A percentile compares a stretch with the other conserved stretches of the same genome.
phyloP scores from a whole-genome alignment of 2,888 invertebrate genomes.

The Acleris literana region DNA sequence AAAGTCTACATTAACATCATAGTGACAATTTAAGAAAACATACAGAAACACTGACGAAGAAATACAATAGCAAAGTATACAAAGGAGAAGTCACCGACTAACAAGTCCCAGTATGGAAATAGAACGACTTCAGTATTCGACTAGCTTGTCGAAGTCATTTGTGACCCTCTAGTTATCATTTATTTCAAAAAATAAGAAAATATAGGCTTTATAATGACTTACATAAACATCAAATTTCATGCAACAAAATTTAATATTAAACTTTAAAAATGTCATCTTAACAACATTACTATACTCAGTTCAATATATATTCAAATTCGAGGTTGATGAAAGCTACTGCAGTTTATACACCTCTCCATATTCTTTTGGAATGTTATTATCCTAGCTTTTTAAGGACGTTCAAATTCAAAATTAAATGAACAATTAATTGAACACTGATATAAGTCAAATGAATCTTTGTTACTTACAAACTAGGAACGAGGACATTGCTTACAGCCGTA shows the following conservation, averaged over 20 bases:
- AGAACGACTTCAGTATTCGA: slow-evolving; percentile 8
- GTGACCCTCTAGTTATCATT: slow-evolving; percentile 9
- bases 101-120: slow-evolving; percentile 12
- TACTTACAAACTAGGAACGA: slow-evolving; percentile 44
- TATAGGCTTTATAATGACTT: slow-evolving; percentile 7
- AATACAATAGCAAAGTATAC: slow-evolving; percentile 24
- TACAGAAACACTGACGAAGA: slow-evolving; percentile 5
- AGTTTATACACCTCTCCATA: slow-evolving; percentile 1
- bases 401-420: slow-evolving; percentile 18
- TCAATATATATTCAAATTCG: slow-evolving; percentile 2
- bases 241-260: slow-evolving; percentile 6
- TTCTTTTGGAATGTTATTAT: slow-evolving; percentile 30
- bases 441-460: slow-evolving; percentile 25
- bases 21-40: slow-evolving; percentile 27
- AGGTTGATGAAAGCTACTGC: slow-evolving; percentile 7
- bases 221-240: slow-evolving; percentile 16
- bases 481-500: slow-evolving; percentile 61
- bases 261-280: slow-evolving; percentile 2
- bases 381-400: slow-evolving; percentile 18
- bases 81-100: slow-evolving; percentile 20
- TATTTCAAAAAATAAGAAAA: not conserved
- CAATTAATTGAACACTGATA: slow-evolving; percentile 24
- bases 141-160: slow-evolving; percentile 19
- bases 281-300: slow-evolving; percentile 3
- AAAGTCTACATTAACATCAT: slow-evolving; percentile 47